Evolutionary conservation across 2,113 vertebrate genomes (phyloP).

Genomic region (Ophthalmolycus amberensis): DNA sequence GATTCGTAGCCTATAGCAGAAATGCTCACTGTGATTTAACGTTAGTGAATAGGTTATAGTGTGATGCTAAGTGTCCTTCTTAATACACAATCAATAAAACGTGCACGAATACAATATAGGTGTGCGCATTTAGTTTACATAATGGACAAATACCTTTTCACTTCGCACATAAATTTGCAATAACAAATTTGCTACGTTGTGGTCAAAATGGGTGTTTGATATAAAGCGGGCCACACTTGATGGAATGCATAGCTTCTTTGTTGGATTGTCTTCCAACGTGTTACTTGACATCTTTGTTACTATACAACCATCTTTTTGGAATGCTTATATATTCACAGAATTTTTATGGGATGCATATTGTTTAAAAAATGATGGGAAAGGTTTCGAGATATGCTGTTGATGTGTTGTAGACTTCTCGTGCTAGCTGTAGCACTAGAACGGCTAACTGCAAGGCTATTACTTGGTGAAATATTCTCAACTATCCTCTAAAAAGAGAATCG

Average conservation of each 20-base stretch:
- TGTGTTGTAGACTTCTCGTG: background rate
- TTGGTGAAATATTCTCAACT: background rate
- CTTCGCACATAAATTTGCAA: too few species aligned
- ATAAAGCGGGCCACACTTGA: background rate
- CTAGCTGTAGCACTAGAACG: background rate
- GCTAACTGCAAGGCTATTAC: background rate
- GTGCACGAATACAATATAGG: background rate
- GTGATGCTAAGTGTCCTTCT: background rate
- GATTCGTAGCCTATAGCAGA: background rate
- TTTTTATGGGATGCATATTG: background rate
- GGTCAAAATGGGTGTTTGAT: background rate
- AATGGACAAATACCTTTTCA: too few species aligned
- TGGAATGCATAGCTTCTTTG: background rate
- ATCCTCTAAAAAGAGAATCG: background rate
- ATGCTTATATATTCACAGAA: background rate
- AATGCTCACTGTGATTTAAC: too few species aligned
- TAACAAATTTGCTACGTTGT: background rate
- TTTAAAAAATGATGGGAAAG: background rate
- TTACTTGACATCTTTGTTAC: background rate
- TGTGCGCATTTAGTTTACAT: too few species aligned
- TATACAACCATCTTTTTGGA: background rate
- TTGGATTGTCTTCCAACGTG: background rate
- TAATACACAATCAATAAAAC: background rate
- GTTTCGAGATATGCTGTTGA: background rate
- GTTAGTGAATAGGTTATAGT: background rate